Conservation (phyloP, 1,140 invertebrate species). For the Xylocopa sonorina region DNA sequence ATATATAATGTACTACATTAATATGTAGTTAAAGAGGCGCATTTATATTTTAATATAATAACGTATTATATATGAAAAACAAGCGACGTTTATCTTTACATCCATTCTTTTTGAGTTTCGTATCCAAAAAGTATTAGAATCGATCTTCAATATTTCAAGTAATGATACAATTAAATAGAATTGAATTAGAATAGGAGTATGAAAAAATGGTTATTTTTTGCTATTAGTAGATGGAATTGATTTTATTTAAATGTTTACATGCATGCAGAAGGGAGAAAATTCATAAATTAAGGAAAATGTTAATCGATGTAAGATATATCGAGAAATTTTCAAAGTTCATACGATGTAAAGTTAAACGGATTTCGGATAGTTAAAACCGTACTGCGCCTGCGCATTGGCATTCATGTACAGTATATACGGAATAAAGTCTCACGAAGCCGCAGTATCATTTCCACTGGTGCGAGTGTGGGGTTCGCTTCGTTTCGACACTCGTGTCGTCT, state of each 20-base stretch:
- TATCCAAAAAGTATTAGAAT: neutral
- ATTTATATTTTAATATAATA: conserved; percentile 79
- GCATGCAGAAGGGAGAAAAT: neutral
- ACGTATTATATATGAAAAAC: conserved; percentile 46
- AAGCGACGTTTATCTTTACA: conserved; percentile 32
- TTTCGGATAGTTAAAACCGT: conserved; percentile 9
- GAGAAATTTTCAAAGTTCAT: no score
- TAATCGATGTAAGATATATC: neutral
- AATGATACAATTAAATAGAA: neutral
- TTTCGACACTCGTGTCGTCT: neutral
- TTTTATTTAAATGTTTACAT: neutral
- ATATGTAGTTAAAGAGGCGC: conserved; percentile 68
- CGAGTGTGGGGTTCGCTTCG: conserved; percentile 31
- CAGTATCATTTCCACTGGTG: conserved; percentile 69
- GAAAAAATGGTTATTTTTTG: neutral
- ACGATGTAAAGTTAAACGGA: neutral
- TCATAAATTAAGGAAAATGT: neutral
- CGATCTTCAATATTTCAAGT: neutral
- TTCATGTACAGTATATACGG: conserved; percentile 44
- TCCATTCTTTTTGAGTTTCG: neutral
- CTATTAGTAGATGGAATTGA: neutral
- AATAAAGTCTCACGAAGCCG: conserved; percentile 60
- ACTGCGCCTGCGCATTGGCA: conserved; percentile 64
- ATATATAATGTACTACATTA: conserved; percentile 53
- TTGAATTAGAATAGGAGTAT: neutral